phyloP scores from a whole-genome alignment of 2,797 vertebrate genomes.

The Acanthis flammea region DNA sequence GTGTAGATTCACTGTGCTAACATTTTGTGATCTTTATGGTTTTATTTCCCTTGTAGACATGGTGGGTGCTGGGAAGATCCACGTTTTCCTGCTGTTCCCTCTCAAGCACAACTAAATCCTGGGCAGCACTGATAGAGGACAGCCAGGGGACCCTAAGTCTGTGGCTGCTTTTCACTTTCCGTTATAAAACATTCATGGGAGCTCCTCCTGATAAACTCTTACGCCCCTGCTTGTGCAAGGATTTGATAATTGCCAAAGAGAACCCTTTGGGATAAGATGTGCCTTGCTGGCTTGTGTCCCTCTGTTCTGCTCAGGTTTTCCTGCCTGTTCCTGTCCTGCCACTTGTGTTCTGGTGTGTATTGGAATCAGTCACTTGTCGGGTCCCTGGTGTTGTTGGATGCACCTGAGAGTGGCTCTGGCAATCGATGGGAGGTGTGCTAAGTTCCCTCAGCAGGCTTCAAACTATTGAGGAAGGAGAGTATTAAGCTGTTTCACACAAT shows the following conservation, averaged over 20 bases:
- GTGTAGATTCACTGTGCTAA: neutral
- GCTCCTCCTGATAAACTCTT: neutral
- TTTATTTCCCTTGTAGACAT: neutral
- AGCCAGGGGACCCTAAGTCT: neutral
- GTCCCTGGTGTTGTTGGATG: rapidly evolving
- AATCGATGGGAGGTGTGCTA: neutral
- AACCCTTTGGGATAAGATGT: neutral
- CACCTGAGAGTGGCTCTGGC: neutral
- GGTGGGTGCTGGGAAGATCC: neutral
- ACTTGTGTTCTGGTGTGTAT: rapidly evolving
- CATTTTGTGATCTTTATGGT: neutral
- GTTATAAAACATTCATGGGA: neutral
- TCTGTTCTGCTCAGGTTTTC: neutral
- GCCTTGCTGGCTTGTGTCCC: neutral
- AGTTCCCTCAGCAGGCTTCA: neutral
- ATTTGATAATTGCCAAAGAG: neutral
- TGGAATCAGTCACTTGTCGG: neutral
- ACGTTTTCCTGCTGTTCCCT: rapidly evolving
- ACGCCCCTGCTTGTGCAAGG: neutral
- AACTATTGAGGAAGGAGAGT: neutral
- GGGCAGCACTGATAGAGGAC: neutral
- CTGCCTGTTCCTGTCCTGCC: neutral
- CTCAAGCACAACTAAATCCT: neutral
- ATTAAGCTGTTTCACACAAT: neutral
- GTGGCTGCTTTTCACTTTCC: neutral